phyloP scores from a whole-genome alignment of 2,797 vertebrate species.

The Pipistrellus kuhlii region DNA sequence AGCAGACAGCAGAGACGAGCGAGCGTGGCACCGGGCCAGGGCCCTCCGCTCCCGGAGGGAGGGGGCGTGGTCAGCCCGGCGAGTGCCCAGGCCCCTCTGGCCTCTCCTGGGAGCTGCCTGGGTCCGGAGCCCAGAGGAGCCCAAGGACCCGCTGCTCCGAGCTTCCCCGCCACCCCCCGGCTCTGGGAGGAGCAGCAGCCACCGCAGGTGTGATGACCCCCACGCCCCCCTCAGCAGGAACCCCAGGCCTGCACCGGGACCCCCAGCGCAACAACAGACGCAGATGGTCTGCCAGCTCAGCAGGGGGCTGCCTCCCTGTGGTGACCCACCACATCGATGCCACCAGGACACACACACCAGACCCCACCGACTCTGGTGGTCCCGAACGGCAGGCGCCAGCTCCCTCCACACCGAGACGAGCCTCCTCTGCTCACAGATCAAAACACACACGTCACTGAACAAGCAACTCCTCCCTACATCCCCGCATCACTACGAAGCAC shows the following conservation, averaged over 20 bases:
- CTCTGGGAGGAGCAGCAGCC: neutral
- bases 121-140: neutral
- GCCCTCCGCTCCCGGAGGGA: neutral
- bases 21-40: rapidly evolving
- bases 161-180: neutral
- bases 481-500: rapidly evolving
- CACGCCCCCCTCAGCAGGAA: too few species aligned
- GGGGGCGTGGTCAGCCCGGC: neutral
- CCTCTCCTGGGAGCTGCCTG: neutral
- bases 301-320: rapidly evolving
- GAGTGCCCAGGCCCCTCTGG: neutral
- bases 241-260: neutral
- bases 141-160: neutral
- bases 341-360: too few species aligned
- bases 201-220: too few species aligned
- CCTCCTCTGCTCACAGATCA: neutral
- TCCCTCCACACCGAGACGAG: neutral
- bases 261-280: rapidly evolving
- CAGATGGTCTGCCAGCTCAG: rapidly evolving
- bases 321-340: neutral
- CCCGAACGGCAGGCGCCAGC: rapidly evolving
- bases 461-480: too few species aligned
- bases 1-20: neutral
- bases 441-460: too few species aligned
- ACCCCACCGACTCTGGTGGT: rapidly evolving